These are phyloP conservation scores for Pelagia noctiluca DNA, from an alignment of 30 jellyfish, hydroid and myxozoan species.

Conservation along the genomic window DNA sequence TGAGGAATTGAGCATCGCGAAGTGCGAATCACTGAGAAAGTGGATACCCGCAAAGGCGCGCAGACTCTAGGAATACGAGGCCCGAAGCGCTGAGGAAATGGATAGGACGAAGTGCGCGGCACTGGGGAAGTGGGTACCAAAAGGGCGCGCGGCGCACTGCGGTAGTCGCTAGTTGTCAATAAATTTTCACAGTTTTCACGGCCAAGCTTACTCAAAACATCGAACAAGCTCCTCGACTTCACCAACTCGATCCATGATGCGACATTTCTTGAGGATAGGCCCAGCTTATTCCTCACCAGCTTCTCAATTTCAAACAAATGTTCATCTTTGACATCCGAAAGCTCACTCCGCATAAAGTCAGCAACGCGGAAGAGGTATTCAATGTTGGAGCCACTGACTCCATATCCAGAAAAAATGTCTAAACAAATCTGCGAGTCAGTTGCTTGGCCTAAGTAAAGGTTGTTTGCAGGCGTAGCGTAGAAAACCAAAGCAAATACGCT, in stretches of 20 bases:
- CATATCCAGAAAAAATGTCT: slow-evolving; percentile 71
- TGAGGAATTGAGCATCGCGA: too few relatives aligned
- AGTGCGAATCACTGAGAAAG: too few relatives aligned
- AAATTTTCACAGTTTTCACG: slow-evolving; percentile 23
- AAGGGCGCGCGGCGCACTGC: too few relatives aligned
- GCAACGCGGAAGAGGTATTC: slow-evolving; percentile 86
- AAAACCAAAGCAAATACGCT: slow-evolving; percentile 62
- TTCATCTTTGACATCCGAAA: slow-evolving; percentile 65
- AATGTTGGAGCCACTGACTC: slow-evolving; percentile 83
- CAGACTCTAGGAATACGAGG: too few relatives aligned
- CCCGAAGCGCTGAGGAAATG: too few relatives aligned
- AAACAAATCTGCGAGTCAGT: slow-evolving; percentile 46
- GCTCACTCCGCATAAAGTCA: slow-evolving; percentile 80
- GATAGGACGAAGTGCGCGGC: too few relatives aligned
- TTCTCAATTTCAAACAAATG: slow-evolving; percentile 77
- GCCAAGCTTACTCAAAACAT: not conserved
- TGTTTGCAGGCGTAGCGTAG: slow-evolving; percentile 78
- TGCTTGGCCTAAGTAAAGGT: slow-evolving; percentile 65
- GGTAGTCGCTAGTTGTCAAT: too few relatives aligned
- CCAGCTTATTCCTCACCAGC: slow-evolving; percentile 72
- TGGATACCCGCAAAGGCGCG: too few relatives aligned
- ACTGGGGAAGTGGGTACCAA: too few relatives aligned
- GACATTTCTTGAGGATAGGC: slow-evolving; percentile 58
- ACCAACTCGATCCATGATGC: slow-evolving; percentile 75
- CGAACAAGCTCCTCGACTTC: slow-evolving; percentile 20